phyloP scores from a whole-genome alignment of 1,140 invertebrate genomes.

The Bombus confusus region DNA sequence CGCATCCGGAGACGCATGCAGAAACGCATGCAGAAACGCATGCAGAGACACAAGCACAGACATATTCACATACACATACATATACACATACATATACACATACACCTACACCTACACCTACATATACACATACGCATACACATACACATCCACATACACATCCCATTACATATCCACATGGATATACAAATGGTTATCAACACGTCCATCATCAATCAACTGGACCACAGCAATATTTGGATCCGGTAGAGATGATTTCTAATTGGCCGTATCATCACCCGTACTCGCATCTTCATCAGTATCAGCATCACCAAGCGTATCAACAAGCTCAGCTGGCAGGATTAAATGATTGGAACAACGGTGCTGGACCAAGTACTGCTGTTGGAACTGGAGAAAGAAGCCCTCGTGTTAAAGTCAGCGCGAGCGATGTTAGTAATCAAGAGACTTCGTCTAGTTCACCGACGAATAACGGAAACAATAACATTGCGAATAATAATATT shows the following conservation, averaged over 20 bases:
- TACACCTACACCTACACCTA: no score
- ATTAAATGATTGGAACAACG: conserved; percentile 71
- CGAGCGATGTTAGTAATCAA: conserved; percentile 87
- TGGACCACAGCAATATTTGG: conserved; percentile 66
- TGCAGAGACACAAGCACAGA: no score
- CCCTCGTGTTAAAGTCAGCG: conserved; percentile 70
- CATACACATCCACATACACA: not conserved
- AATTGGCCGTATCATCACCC: conserved; percentile 67
- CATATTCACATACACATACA: fast-evolving
- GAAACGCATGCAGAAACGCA: no score
- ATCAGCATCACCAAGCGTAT: conserved; percentile 66
- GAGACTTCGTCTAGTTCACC: conserved; percentile 75
- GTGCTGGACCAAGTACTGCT: conserved; percentile 64
- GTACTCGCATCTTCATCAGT: conserved; percentile 72
- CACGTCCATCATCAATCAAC: conserved; percentile 61
- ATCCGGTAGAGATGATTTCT: conserved; percentile 52
- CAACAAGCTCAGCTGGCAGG: conserved; percentile 54
- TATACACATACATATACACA: fast-evolving
- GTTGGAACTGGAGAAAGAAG: conserved; percentile 79
- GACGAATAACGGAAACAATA: conserved; percentile 55
- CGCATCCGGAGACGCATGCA: no score
- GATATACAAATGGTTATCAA: no score
- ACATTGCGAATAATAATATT: not conserved
- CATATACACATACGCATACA: no score
- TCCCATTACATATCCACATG: no score